Evolutionary conservation across 2,888 invertebrate genomes (phyloP).

Genomic region (Barypeithes pellucidus): DNA sequence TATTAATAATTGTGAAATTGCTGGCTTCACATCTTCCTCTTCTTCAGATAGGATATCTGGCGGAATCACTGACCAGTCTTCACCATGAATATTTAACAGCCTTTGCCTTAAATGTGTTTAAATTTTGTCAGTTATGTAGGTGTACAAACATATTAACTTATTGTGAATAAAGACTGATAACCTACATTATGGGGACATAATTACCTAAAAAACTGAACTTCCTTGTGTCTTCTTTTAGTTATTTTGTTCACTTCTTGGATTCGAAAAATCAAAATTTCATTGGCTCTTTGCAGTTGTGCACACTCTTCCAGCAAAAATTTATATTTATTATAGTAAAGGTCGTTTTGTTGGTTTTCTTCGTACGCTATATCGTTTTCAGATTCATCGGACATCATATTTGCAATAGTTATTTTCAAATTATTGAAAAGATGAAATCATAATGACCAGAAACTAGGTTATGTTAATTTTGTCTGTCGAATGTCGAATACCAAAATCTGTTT

Average conservation of each 20-base stretch:
- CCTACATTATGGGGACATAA: background rate
- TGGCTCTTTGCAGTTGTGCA: constrained; percentile 84
- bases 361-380: constrained; percentile 75
- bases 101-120: constrained; percentile 68
- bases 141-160: background rate
- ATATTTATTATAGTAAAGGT: constrained; percentile 83
- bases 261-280: constrained; percentile 82
- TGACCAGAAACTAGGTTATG: background rate
- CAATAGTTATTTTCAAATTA: constrained; percentile 1
- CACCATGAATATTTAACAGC: constrained; percentile 80
- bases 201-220: constrained; percentile 78
- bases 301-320: constrained; percentile 82
- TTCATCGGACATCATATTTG: constrained; percentile 75
- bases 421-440: too few species aligned
- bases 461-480: background rate
- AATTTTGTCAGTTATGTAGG: background rate
- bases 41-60: constrained; percentile 60
- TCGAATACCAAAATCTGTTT: too few species aligned
- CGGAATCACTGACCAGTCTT: constrained; percentile 75
- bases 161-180: background rate
- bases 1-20: constrained; percentile 57
- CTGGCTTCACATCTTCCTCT: constrained; percentile 74
- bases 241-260: constrained; percentile 83
- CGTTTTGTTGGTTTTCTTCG: constrained; percentile 73
- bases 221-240: constrained; percentile 78